Percentiles rank a stretch among this genome's conserved stretches.
Evolutionary conservation across 2,113 vertebrate genomes (phyloP).

Genomic region (Sturnus vulgaris): DNA sequence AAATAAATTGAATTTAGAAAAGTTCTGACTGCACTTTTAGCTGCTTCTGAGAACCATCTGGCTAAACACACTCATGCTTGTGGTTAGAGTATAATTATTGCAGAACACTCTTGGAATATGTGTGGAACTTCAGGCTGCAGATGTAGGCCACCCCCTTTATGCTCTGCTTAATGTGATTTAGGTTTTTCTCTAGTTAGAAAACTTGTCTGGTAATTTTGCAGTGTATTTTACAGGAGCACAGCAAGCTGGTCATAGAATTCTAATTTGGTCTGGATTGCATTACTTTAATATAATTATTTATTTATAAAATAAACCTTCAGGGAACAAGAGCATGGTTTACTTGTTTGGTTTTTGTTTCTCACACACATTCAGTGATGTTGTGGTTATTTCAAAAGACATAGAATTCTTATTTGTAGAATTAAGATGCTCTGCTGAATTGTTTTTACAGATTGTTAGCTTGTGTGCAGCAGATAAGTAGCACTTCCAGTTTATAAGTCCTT

Average conservation of each 20-base stretch:
- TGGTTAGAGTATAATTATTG: slow-evolving; percentile 43
- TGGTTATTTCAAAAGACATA: not conserved
- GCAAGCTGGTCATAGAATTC: not conserved
- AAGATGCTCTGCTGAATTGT: not conserved
- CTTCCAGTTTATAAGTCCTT: slow-evolving; percentile 2
- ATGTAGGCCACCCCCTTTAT: slow-evolving; percentile 3
- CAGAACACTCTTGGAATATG: slow-evolving; percentile 33
- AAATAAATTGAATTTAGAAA: slow-evolving; percentile 49
- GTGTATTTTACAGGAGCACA: not conserved
- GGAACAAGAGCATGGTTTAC: not conserved
- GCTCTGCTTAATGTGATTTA: slow-evolving; percentile 30
- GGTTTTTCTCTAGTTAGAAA: slow-evolving; percentile 28
- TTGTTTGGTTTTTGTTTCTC: not conserved
- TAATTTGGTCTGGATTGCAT: not conserved
- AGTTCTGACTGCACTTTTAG: not conserved
- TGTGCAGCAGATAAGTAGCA: not conserved
- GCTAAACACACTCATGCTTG: slow-evolving; percentile 20
- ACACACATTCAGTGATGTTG: not conserved
- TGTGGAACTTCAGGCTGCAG: slow-evolving; percentile 22
- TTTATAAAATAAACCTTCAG: not conserved
- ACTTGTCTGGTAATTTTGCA: not conserved
- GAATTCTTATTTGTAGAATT: not conserved
- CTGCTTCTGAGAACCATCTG: slow-evolving; percentile 21
- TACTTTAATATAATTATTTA: not conserved
- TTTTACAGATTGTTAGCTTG: not conserved